Conservation (phyloP, 2,113 vertebrate genomes). For the Oncorhynchus nerka region DNA sequence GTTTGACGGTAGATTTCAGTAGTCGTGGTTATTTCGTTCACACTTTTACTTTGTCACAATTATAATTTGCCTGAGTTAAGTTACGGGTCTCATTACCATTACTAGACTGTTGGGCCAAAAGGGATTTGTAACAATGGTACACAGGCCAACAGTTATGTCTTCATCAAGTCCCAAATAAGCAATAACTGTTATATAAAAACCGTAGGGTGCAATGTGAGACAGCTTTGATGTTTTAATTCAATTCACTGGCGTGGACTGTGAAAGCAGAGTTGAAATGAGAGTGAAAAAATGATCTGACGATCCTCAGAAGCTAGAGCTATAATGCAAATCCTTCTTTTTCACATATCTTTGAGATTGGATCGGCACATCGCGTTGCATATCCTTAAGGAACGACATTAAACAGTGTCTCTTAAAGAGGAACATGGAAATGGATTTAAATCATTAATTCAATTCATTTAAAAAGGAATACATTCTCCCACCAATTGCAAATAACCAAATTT, state of each 20-base stretch:
- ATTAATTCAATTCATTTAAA: background rate
- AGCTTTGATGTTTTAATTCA: background rate
- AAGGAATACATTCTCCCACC: background rate
- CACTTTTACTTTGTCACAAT: too few species aligned
- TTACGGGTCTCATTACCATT: too few species aligned
- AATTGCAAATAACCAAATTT: background rate
- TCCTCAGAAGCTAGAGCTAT: background rate
- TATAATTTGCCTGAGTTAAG: too few species aligned
- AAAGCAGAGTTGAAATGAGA: background rate
- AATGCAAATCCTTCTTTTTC: background rate
- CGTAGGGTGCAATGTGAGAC: background rate
- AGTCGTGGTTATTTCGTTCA: too few species aligned
- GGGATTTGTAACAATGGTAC: too few species aligned
- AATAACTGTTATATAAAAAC: background rate
- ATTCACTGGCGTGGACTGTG: background rate
- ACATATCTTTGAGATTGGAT: background rate
- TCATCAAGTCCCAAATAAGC: conserved; percentile 8
- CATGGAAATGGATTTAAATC: background rate
- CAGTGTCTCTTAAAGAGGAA: background rate
- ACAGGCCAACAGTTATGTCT: background rate
- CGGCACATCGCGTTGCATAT: too few species aligned
- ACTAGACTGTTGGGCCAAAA: too few species aligned
- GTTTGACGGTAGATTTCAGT: too few species aligned
- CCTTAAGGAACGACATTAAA: too few species aligned
- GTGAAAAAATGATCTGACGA: background rate